A percentile compares a stretch with the other conserved stretches of the same genome.
phyloP scores from a whole-genome alignment of 2,113 vertebrate genomes.

The Sardina pilchardus region DNA sequence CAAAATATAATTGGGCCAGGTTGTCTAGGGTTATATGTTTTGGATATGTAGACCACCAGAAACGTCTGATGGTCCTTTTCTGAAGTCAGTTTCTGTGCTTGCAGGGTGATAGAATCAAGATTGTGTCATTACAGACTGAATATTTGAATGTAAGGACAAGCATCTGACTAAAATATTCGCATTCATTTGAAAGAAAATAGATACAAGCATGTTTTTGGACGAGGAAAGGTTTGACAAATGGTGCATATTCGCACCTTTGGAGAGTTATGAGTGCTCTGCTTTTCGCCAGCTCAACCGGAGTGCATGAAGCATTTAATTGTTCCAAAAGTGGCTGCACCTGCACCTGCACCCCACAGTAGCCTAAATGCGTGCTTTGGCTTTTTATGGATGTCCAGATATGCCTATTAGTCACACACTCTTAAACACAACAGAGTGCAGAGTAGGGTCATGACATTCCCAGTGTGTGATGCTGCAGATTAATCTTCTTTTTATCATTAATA shows the following conservation, averaged over 20 bases:
- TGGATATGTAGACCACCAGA: background rate
- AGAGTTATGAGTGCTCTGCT: background rate
- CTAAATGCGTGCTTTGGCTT: background rate
- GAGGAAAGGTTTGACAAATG: background rate
- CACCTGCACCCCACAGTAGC: background rate
- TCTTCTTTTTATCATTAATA: background rate
- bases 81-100: background rate
- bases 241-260: background rate
- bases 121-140: background rate
- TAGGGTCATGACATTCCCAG: background rate
- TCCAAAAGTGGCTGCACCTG: slow-evolving; percentile 4
- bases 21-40: background rate
- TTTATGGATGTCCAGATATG: background rate
- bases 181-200: background rate
- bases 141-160: background rate
- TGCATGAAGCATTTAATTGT: background rate
- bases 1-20: background rate
- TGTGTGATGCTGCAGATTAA: background rate
- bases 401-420: background rate
- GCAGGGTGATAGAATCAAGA: background rate
- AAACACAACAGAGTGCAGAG: background rate
- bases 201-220: background rate
- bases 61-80: background rate
- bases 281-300: background rate
- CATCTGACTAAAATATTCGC: background rate